Base-by-base conservation (phyloP, 2,888 invertebrate species). In the Lampropteryx suffumata region DNA sequence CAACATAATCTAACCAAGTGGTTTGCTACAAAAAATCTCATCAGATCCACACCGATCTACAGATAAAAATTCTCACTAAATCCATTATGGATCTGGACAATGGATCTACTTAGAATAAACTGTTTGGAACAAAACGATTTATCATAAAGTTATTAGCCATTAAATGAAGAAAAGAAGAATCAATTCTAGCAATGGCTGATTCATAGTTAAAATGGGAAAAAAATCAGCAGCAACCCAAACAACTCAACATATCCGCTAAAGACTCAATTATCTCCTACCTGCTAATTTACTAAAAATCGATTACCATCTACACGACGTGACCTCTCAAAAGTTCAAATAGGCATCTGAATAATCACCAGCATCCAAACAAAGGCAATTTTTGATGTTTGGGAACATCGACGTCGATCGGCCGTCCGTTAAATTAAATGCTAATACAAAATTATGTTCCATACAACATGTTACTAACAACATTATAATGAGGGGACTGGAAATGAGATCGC, bases 401-500 rank as follows among this genome's bases (percentile, higher is more conserved):
- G 60, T 17, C 17, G 76, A 76, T 73, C 86, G 76, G 77, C 82
- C 74, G 83, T 69, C 81, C 78, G 80, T 83, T 76, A 88, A 88
- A 89, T 88, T 86, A 90, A 88, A 90, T 90, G 89, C 85, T 89
- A 88, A 90, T 89, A 84, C 73, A 77, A 79, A 75, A 86, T 83
- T 81, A 83, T 83, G 80, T 79, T 77, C 77, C 72, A 76, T 79
- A 79, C 80, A 76, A 79, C 80, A 76, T 76, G 75, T 76, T 73
- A 72, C 69, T 90, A 90, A 90, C 83, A 84, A 81, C 84, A 79
- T 86, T 86, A 83, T 82, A 83, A 84, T 84, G 73, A 82, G 76
- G 73, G 75, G 73, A 66, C 69, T 71, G 69, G 75, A 79, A 84
- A 83, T 82, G 70, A 81, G 83, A 84, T 78, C 78, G 85, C 84